Percentiles rank a stretch among this genome's conserved stretches.
phyloP scores from a whole-genome alignment of 1,140 invertebrate genomes.

The Nilaparvata lugens region DNA sequence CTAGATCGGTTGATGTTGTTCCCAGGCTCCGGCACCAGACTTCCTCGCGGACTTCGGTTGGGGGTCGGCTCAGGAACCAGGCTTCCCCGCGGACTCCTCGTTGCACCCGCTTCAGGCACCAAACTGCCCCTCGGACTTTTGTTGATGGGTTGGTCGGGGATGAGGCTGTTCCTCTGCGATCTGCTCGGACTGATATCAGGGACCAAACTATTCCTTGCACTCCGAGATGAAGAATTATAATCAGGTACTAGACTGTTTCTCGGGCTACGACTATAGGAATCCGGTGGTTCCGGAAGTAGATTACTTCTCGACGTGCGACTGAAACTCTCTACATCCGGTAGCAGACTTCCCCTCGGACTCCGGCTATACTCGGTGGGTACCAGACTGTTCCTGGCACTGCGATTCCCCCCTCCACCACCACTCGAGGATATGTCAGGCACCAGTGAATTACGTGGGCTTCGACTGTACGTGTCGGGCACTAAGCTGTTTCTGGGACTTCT shows the following conservation, averaged over 20 bases:
- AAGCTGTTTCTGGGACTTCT: slow-evolving; percentile 38
- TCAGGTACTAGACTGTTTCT: slow-evolving; percentile 52
- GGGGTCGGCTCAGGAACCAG: slow-evolving; percentile 38
- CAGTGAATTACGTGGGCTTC: slow-evolving; percentile 51
- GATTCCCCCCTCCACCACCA: slow-evolving; percentile 31
- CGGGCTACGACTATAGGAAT: slow-evolving; percentile 50
- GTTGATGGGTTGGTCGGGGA: slow-evolving; percentile 41
- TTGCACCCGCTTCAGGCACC: slow-evolving; percentile 29
- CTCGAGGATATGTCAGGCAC: slow-evolving; percentile 39
- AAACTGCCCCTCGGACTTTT: slow-evolving; percentile 48
- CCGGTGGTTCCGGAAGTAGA: slow-evolving; percentile 43
- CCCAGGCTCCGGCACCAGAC: slow-evolving; percentile 21
- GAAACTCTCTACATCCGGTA: slow-evolving; percentile 30
- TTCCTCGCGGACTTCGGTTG: slow-evolving; percentile 25
- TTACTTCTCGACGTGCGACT: slow-evolving; percentile 36
- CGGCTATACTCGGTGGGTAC: slow-evolving; percentile 37
- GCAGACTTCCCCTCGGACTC: slow-evolving; percentile 36
- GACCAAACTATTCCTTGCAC: slow-evolving; percentile 44
- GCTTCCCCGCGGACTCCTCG: slow-evolving; percentile 50
- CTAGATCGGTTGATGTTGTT: slow-evolving; percentile 19
- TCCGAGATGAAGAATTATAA: slow-evolving; percentile 37
- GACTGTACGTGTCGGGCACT: slow-evolving; percentile 37
- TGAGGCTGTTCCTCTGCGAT: slow-evolving; percentile 48
- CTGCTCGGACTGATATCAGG: slow-evolving; percentile 35
- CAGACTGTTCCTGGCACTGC: slow-evolving; percentile 36